phyloP scores from a whole-genome alignment of 2,797 vertebrate species.

The Brachyalestes nurse region DNA sequence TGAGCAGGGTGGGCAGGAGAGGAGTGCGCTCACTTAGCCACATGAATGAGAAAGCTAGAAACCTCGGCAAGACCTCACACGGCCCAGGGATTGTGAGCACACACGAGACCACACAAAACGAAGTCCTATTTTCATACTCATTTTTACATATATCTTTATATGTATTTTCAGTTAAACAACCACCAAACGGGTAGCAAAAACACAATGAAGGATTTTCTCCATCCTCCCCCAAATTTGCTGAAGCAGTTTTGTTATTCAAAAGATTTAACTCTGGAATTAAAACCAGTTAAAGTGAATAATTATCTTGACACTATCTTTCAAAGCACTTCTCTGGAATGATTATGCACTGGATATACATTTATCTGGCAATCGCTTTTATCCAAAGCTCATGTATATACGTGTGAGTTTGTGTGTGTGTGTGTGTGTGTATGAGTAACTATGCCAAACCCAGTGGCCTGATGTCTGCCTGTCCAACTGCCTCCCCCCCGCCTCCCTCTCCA shows the following conservation, averaged over 20 bases:
- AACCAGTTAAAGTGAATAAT: no score
- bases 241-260: neutral
- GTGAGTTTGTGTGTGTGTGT: neutral
- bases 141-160: conserved; percentile 28
- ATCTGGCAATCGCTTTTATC: no score
- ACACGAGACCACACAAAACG: conserved; percentile 53
- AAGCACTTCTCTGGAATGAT: neutral
- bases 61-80: conserved; percentile 29
- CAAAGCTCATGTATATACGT: conserved; percentile 12
- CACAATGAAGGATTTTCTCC: neutral
- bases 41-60: conserved; percentile 47
- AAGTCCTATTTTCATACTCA: conserved; percentile 8
- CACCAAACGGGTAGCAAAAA: neutral
- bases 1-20: conserved; percentile 38
- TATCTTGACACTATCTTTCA: no score
- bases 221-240: neutral
- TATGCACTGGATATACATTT: conserved; percentile 25
- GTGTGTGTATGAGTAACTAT: conserved; percentile 2
- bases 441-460: conserved; percentile 46
- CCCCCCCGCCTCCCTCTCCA: conserved; percentile 1
- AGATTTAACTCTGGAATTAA: no score
- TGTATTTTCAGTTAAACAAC: conserved; percentile 26
- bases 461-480: conserved; percentile 29
- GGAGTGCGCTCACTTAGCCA: conserved; percentile 46
- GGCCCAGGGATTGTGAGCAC: conserved; percentile 38